Evolutionary conservation across 2,113 vertebrate genomes (phyloP).

Genomic region (Zosterops lateralis): DNA sequence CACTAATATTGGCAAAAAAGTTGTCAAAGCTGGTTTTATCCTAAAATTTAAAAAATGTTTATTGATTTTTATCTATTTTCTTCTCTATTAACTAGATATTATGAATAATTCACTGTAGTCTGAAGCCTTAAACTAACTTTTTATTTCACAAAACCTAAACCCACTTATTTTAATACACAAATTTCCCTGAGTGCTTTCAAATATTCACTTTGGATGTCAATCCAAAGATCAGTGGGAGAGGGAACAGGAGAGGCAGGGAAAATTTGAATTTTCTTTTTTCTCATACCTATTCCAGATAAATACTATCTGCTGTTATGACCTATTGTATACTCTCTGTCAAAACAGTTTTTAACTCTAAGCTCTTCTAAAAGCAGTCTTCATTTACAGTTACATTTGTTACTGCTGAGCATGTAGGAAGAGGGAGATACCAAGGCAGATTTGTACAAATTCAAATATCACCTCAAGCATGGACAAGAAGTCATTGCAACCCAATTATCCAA

Average conservation of each 20-base stretch:
- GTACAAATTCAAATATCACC: not conserved
- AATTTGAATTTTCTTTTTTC: not conserved
- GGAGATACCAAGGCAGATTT: not conserved
- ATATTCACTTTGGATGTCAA: not conserved
- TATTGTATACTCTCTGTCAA: not conserved
- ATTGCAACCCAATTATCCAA: not conserved
- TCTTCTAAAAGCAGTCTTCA: not conserved
- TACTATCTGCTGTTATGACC: not conserved
- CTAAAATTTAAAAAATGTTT: not conserved
- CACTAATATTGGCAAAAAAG: not conserved
- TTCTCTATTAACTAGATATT: not conserved
- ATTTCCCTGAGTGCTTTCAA: not conserved
- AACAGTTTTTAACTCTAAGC: not conserved
- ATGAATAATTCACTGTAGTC: not conserved
- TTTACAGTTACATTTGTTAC: not conserved
- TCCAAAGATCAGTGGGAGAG: not conserved
- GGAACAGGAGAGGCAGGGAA: not conserved
- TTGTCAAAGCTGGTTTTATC: not conserved
- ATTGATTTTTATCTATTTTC: not conserved
- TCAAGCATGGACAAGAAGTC: not conserved
- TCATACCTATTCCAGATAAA: not conserved
- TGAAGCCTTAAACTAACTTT: not conserved
- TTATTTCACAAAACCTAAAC: not conserved
- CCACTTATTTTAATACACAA: not conserved
- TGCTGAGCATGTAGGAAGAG: not conserved